A percentile compares a stretch with the other conserved stretches of the same genome.
These are phyloP conservation scores for Chrysocyon brachyurus DNA, from an alignment of 2,797 vertebrate species.

Conservation along the genomic window DNA sequence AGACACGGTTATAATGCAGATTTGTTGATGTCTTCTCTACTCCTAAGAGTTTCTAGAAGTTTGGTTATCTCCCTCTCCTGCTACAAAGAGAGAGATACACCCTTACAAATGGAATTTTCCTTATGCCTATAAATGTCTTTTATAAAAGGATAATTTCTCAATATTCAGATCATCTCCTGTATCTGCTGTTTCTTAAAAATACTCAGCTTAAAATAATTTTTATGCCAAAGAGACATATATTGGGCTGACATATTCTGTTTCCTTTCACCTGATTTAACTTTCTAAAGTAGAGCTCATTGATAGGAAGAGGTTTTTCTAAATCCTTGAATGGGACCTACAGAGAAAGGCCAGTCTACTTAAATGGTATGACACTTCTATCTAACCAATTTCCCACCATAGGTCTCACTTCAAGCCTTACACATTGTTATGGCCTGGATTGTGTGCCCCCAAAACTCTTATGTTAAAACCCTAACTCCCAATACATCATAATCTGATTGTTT, in stretches of 20 bases:
- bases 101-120: not conserved
- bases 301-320: not conserved
- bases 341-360: not conserved
- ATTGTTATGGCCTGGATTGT: not conserved
- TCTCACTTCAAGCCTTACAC: not conserved
- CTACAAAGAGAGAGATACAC: not conserved
- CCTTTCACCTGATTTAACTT: not conserved
- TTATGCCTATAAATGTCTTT: not conserved
- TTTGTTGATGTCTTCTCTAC: not conserved
- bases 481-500: not conserved
- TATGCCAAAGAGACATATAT: not conserved
- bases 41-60: not conserved
- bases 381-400: not conserved
- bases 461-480: not conserved
- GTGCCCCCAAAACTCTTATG: not conserved
- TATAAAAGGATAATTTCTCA: not conserved
- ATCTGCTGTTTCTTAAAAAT: not conserved
- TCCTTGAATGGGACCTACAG: not conserved
- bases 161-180: not conserved
- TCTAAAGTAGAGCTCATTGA: not conserved
- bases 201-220: not conserved
- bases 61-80: not conserved
- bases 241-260: not conserved
- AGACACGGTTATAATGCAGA: not conserved
- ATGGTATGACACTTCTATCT: not conserved